Conservation (phyloP, 2,888 invertebrate species). For the Ctenicera cuprea region DNA sequence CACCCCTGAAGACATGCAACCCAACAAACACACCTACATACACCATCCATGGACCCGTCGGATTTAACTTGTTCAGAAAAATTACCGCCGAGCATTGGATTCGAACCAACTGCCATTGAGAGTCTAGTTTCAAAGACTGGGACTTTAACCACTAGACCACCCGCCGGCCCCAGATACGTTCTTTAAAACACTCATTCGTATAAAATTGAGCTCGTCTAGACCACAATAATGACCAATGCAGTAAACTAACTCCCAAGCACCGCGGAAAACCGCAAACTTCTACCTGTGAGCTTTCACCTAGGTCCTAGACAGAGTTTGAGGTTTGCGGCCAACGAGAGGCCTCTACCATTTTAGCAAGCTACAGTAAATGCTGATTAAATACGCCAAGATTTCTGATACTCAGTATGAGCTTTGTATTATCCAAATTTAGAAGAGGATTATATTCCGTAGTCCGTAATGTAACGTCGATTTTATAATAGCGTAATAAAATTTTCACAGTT, state of each 20-base stretch:
- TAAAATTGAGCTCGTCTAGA: slow-evolving; percentile 6
- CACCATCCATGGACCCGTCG: too few relatives aligned
- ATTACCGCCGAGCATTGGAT: too few relatives aligned
- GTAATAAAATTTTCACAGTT: slow-evolving; percentile 48
- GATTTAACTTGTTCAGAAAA: too few relatives aligned
- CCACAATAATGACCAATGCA: slow-evolving; percentile 20
- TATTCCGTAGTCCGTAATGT: neutral
- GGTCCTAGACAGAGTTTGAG: slow-evolving; percentile 38
- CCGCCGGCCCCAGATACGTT: too few relatives aligned
- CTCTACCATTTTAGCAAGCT: slow-evolving; percentile 6
- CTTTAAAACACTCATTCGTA: neutral
- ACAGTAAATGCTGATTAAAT: slow-evolving; percentile 14
- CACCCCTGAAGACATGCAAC: too few relatives aligned
- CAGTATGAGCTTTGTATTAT: too few relatives aligned
- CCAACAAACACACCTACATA: too few relatives aligned
- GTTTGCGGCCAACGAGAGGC: slow-evolving; percentile 32
- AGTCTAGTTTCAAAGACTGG: too few relatives aligned
- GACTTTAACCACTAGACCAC: too few relatives aligned
- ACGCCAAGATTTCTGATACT: neutral
- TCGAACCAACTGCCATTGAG: too few relatives aligned
- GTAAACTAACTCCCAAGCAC: slow-evolving; percentile 11
- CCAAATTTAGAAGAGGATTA: neutral
- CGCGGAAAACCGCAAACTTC: slow-evolving; percentile 21
- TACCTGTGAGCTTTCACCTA: slow-evolving; percentile 41
- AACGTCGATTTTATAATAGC: slow-evolving; percentile 11